Evolutionary conservation across 1,140 invertebrate species (phyloP).

Genomic region (Harlomillsia oculata): DNA sequence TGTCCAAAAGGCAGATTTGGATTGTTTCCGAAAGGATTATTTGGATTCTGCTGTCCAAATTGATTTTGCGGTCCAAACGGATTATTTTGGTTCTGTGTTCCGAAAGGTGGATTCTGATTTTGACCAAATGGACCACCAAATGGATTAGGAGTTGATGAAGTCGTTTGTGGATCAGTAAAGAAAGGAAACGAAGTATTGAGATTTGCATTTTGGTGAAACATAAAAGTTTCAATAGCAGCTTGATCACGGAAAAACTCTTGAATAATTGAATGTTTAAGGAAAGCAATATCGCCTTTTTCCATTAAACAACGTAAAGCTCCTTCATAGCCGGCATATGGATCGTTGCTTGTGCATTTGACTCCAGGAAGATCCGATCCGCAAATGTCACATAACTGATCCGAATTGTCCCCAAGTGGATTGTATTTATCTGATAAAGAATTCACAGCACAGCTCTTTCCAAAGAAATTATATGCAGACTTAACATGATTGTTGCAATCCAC

Average conservation of each 20-base stretch:
- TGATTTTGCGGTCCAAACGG: constrained; percentile 1
- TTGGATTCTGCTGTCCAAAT: not conserved
- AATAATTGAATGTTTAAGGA: constrained; percentile 79
- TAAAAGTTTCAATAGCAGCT: not conserved
- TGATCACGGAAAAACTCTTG: constrained; percentile 42
- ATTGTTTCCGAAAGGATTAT: too few species aligned
- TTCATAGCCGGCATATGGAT: constrained; percentile 82
- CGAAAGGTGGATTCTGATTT: not conserved
- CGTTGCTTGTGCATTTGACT: constrained; percentile 68
- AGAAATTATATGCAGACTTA: constrained; percentile 80
- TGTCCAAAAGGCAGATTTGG: too few species aligned
- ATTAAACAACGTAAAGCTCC: constrained; percentile 81
- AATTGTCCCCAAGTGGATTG: constrained; percentile 85
- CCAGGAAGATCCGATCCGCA: constrained; percentile 69
- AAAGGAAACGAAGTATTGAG: too few species aligned
- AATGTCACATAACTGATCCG: constrained; percentile 66
- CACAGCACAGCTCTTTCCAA: constrained; percentile 82
- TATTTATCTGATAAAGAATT: constrained; percentile 84
- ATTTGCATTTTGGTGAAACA: not conserved
- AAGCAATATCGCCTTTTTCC: constrained; percentile 81
- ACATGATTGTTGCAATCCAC: constrained; percentile 94
- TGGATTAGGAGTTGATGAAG: not conserved
- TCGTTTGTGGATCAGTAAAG: not conserved
- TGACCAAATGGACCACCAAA: not conserved
- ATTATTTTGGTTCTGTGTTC: not conserved